These are phyloP conservation scores for Listronotus oregonensis DNA, from an alignment of 1,140 invertebrate species.

Conservation along the genomic window DNA sequence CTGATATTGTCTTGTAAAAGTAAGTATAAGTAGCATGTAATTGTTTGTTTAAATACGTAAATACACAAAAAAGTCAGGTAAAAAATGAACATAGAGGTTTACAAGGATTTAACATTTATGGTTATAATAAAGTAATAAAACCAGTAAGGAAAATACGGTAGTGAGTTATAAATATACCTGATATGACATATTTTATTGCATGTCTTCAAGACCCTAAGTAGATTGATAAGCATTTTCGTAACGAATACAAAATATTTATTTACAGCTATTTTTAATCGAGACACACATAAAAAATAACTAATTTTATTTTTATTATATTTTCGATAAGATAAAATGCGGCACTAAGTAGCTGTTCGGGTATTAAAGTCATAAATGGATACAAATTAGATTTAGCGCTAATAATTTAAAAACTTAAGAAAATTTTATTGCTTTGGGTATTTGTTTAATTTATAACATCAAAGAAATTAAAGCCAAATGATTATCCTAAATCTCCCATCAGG, in stretches of 20 bases:
- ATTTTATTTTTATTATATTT: slow-evolving; percentile 11
- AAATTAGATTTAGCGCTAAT: slow-evolving; percentile 32
- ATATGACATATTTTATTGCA: slow-evolving; percentile 38
- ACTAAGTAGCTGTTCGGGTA: slow-evolving; percentile 27
- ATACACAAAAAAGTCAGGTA: slow-evolving; percentile 9
- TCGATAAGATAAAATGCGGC: slow-evolving; percentile 26
- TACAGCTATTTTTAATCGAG: slow-evolving; percentile 25
- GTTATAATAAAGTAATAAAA: slow-evolving; percentile 35
- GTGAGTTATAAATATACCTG: slow-evolving; percentile 31
- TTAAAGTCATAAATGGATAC: slow-evolving; percentile 32
- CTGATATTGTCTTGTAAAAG: too few relatives aligned
- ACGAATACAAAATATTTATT: slow-evolving; percentile 12
- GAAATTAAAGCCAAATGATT: slow-evolving; percentile 16
- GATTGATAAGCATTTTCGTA: slow-evolving; percentile 23
- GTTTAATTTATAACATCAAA: slow-evolving; percentile 25
- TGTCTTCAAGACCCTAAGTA: slow-evolving; percentile 22
- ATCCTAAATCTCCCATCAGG: slow-evolving; percentile 17
- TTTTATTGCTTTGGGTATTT: slow-evolving; percentile 28
- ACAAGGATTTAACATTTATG: slow-evolving; percentile 34
- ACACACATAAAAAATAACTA: slow-evolving; percentile 12
- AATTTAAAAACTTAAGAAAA: slow-evolving; percentile 25
- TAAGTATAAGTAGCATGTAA: too few relatives aligned
- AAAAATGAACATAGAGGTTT: slow-evolving; percentile 32
- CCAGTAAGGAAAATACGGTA: slow-evolving; percentile 33
- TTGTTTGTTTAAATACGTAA: neutral